Conservation (phyloP, 2,797 vertebrate species). For the Acipenser transmontanus region DNA sequence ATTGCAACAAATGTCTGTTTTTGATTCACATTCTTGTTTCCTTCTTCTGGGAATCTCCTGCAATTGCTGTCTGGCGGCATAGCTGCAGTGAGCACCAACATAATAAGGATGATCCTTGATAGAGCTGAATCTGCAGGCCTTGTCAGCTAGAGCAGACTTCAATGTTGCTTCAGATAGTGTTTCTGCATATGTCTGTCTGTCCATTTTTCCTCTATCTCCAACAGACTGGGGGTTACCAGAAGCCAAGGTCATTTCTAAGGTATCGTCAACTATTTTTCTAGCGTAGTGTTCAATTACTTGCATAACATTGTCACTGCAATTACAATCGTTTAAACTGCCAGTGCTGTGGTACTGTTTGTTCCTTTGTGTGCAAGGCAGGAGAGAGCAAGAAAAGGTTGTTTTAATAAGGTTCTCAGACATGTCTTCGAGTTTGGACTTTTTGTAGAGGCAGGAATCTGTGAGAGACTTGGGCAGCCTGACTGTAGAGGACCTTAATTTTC, state of each 20-base stretch:
- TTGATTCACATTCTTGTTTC: conserved; percentile 45
- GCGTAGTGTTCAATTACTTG: conserved; percentile 85
- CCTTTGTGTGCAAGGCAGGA: conserved; percentile 59
- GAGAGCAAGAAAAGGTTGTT: conserved; percentile 63
- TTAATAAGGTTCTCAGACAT: conserved; percentile 56
- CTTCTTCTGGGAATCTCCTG: conserved; percentile 47
- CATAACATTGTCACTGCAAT: conserved; percentile 58
- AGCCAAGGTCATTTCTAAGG: conserved; percentile 74
- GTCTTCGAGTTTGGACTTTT: conserved; percentile 67
- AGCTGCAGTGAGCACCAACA: conserved; percentile 41
- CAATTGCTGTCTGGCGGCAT: conserved; percentile 34
- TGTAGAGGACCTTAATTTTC: conserved; percentile 62
- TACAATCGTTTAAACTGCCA: conserved; percentile 68
- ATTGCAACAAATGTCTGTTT: conserved; percentile 37
- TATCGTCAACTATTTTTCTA: conserved; percentile 80
- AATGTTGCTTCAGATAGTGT: conserved; percentile 53
- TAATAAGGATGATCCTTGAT: conserved; percentile 63
- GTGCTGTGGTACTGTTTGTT: conserved; percentile 75
- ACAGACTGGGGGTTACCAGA: conserved; percentile 49
- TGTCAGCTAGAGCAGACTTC: conserved; percentile 48
- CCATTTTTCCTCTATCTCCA: conserved; percentile 54
- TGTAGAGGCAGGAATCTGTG: conserved; percentile 85
- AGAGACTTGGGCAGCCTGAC: conserved; percentile 78
- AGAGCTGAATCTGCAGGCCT: conserved; percentile 69
- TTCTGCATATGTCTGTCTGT: conserved; percentile 59